A percentile compares a stretch with the other conserved stretches of the same genome.
Conservation (phyloP, 2,888 invertebrate genomes). For the Dastarcus helophoroides region DNA sequence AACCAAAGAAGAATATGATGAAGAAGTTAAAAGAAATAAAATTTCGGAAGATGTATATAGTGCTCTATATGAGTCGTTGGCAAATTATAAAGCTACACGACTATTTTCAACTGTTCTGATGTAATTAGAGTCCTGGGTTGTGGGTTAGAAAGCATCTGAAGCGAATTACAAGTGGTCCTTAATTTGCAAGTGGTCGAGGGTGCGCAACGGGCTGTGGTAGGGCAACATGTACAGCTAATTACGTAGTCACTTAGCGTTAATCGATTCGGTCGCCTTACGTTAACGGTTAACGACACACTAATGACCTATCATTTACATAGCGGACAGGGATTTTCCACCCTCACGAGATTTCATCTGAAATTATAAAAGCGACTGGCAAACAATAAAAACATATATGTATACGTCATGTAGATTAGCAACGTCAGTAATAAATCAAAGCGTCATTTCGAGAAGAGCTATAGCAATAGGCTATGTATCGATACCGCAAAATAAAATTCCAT, state of each 20-base stretch:
- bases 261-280: constrained; percentile 41
- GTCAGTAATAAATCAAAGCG: constrained; percentile 40
- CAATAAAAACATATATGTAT: constrained; percentile 39
- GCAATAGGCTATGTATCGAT: constrained; percentile 32
- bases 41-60: no score
- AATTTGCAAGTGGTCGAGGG: constrained; percentile 27
- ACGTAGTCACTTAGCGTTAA: constrained; percentile 42
- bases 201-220: constrained; percentile 12
- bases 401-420: constrained; percentile 40
- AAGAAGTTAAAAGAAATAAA: no score
- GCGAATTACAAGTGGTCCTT: constrained; percentile 27
- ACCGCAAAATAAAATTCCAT: constrained; percentile 37
- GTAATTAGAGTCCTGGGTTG: no score
- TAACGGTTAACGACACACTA: constrained; percentile 42
- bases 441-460: constrained; percentile 34
- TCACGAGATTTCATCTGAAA: constrained; percentile 25
- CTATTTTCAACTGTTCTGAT: no score
- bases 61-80: no score
- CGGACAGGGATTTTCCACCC: constrained; percentile 21
- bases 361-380: constrained; percentile 38
- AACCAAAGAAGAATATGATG: no score
- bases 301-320: constrained; percentile 40
- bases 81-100: no score
- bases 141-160: no score
- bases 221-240: constrained; percentile 39